Base-by-base conservation (phyloP, 1,140 invertebrate genomes). In the Drosophila lacertosa region DNA sequence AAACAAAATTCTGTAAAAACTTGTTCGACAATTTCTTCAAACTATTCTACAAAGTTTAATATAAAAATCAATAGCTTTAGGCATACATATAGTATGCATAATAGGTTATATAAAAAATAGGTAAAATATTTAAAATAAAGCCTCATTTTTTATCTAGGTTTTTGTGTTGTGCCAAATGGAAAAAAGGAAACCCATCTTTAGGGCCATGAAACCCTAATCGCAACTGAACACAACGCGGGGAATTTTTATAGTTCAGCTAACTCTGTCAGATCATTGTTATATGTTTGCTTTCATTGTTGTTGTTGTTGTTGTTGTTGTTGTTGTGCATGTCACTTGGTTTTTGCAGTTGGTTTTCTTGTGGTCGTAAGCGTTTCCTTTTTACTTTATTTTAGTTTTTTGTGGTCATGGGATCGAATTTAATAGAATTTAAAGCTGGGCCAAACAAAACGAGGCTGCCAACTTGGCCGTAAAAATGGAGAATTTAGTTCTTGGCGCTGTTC, bases 401-500 rank as follows among this genome's bases (percentile, higher is more conserved):
- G 6, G 45, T 24, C 63, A 40, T 57, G 62, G 44, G 54, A n/a
- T 32, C 53, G 44, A 83, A 86, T 88, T 86, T 86, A 88, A 86
- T 86, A 86, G 81, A 84, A 84, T 81, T 86, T 86, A 86, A 86
- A 86, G 77, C 77, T 69, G 78, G 33, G 59, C 33, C n/a, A n/a
- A 20, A 16, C 11, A 7, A 51, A 3, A n/a, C 18, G 0, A 7
- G 45, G 42, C 63, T 77, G 73, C 81, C 81, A 86, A 86, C 64
- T 42, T 86, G 82, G 69, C 82, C 81, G 77, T 86, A 86, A 86
- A 86, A 88, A 82, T 81, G 70, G 62, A 48, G 68, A 55, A 62
- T 73, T 67, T 72, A 54, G 54, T 67, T 72, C 24, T 47, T 20
- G 16, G 48, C 53, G 77, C 71, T 47, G 54, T 78, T 77, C 53